Percentiles rank a stretch among this genome's conserved stretches.
phyloP scores from a whole-genome alignment of 1,140 invertebrate genomes.

The Drosophila tsacasi region DNA sequence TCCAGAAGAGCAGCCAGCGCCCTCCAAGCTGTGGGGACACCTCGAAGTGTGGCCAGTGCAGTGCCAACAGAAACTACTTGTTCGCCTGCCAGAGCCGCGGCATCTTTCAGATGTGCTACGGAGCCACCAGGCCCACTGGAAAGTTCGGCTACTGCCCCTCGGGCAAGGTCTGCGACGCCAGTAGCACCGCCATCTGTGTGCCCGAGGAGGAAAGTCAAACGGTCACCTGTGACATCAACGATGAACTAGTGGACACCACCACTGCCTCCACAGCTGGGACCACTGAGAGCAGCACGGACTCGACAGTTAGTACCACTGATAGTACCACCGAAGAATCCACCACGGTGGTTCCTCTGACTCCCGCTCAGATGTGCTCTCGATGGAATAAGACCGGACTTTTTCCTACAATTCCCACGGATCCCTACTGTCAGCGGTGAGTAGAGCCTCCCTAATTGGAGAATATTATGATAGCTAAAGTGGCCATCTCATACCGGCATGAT shows the following conservation, averaged over 20 bases:
- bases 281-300: conserved; percentile 9
- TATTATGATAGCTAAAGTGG: neutral
- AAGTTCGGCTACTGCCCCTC: conserved; percentile 64
- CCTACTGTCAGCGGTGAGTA: conserved; percentile 66
- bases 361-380: conserved; percentile 47
- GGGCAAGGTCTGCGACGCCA: conserved; percentile 69
- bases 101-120: conserved; percentile 81
- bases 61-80: conserved; percentile 67
- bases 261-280: conserved; percentile 9
- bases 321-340: conserved; percentile 10
- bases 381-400: conserved; percentile 54
- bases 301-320: conserved; percentile 7
- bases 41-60: conserved; percentile 72
- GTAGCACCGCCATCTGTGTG: conserved; percentile 67
- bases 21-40: conserved; percentile 75
- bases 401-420: conserved; percentile 55
- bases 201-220: neutral
- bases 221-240: conserved; percentile 68
- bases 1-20: conserved; percentile 67
- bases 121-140: conserved; percentile 63
- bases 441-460: neutral
- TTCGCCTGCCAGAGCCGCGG: conserved; percentile 74
- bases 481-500: neutral
- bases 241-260: conserved; percentile 51
- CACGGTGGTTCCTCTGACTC: conserved; percentile 22